A percentile compares a stretch with the other conserved stretches of the same genome.
These are phyloP conservation scores for Otolemur garnettii DNA, from an alignment of 2,113 vertebrate genomes.

Conservation along the genomic window DNA sequence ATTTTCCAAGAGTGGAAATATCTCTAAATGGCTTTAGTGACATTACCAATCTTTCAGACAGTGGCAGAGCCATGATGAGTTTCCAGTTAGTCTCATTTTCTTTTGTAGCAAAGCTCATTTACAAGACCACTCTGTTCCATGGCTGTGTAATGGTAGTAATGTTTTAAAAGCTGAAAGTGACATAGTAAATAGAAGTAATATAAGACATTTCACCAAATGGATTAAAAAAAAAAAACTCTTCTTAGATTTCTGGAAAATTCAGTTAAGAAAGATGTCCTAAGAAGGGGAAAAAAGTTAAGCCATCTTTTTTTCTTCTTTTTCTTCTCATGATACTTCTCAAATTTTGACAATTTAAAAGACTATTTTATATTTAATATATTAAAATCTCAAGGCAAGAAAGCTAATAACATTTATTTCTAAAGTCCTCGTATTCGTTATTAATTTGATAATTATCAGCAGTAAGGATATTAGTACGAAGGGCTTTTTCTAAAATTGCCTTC, in stretches of 20 bases:
- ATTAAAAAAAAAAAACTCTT: background rate
- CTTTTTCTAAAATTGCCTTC: constrained; percentile 1
- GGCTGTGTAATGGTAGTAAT: background rate
- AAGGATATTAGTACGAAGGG: background rate
- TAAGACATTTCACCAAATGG: constrained; percentile 56
- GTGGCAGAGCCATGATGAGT: background rate
- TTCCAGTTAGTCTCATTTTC: constrained; percentile 48
- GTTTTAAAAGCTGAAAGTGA: constrained; percentile 62
- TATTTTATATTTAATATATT: constrained; percentile 52
- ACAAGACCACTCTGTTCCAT: background rate
- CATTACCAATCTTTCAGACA: background rate
- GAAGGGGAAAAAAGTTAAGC: constrained; percentile 19
- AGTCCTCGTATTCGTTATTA: background rate
- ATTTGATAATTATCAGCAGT: background rate
- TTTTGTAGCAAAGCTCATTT: constrained; percentile 60
- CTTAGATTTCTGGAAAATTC: constrained; percentile 62
- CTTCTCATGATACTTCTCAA: background rate
- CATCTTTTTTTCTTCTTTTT: background rate
- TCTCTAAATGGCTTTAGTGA: constrained; percentile 12
- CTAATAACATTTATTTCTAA: constrained; percentile 9
- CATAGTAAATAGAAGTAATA: background rate
- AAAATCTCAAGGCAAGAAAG: constrained; percentile 6
- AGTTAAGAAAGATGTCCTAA: constrained; percentile 47
- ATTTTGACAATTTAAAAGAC: constrained; percentile 1
- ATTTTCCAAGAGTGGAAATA: constrained; percentile 39